phyloP scores from a whole-genome alignment of 2,113 vertebrate species.

The Salvelinus fontinalis region DNA sequence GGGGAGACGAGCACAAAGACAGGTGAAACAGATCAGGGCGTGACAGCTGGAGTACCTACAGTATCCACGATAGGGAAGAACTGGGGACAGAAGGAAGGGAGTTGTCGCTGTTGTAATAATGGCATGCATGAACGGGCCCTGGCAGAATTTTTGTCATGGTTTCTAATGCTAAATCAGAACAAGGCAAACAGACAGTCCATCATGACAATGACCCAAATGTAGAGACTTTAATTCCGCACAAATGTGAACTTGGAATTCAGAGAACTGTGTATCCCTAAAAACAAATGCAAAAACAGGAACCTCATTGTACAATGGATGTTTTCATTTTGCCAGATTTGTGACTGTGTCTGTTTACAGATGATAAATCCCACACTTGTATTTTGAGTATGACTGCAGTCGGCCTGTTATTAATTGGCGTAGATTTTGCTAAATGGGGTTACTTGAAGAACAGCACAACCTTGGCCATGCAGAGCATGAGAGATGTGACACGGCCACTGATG shows the following conservation, averaged over 20 bases:
- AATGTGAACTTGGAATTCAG: neutral
- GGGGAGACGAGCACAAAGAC: no score
- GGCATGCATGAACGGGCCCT: no score
- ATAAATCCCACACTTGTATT: conserved; percentile 40
- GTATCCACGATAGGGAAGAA: no score
- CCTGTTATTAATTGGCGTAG: conserved; percentile 50
- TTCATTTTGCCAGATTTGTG: neutral
- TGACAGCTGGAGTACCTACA: no score
- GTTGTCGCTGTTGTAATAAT: no score
- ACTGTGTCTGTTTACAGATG: conserved; percentile 44
- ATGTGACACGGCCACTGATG: conserved; percentile 52
- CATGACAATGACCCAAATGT: neutral
- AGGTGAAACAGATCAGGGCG: no score
- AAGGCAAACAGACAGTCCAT: neutral
- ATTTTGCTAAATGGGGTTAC: conserved; percentile 38
- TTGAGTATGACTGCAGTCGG: conserved; percentile 43
- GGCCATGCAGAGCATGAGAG: conserved; percentile 45
- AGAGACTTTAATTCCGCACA: neutral
- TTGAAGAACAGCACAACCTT: conserved; percentile 29
- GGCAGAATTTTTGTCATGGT: no score
- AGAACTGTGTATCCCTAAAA: neutral
- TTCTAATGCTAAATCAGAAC: conserved; percentile 7
- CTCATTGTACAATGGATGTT: neutral
- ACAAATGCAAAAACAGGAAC: neutral
- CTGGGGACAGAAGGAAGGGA: no score